Base-by-base conservation (phyloP, 2,888 invertebrate species). In the Meloe dianella region DNA sequence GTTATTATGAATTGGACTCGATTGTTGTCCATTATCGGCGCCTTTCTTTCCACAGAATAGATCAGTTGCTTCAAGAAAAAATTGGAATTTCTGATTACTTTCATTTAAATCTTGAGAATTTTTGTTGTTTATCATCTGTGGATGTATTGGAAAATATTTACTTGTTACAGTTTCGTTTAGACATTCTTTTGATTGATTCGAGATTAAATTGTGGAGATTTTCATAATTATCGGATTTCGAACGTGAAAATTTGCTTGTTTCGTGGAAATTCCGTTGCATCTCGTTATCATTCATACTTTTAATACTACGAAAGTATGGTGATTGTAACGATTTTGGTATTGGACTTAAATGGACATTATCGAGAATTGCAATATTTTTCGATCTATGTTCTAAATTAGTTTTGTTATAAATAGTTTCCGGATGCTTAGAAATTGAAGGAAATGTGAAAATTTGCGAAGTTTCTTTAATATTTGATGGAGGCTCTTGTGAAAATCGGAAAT, bases 401-500 rank as follows among this genome's bases (percentile, higher is more conserved):
- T 47, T 47, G 20, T 35, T 35, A 14, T 35, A 14, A 35, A 7
- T 8, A 3, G 5, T 47, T 9, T 47, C 9, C 9, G 17, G 4
- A 41, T 1, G 2, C 22, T 20, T 47, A 20, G 51, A 47, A 4
- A 51, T 22, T 51, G 51, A 10, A 1, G 51, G 54, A 54, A 54
- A 54, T 12, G 24, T 54, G 7, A 54, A 5, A 12, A 12, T 47
- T 3, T 47, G 8, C 10, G 9, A 20, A 10, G 20, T 47, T 8
- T 20, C 8, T 20, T 9, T 20, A 47, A 5, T 2, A 17, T 17
- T 7, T 20, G 20, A 3, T 7, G 6, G 2, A 5, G 35, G 8
- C 56, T 51, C 20, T 61, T 30, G 22, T 30, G 22, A 14, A 57
- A 65, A 61, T 57, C 38, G 9, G 30, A 65, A n/a, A 8, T 29